Percentiles rank a stretch among this genome's conserved stretches.
These are phyloP conservation scores for Vultur gryphus DNA, from an alignment of 2,797 vertebrate genomes.

Conservation along the genomic window DNA sequence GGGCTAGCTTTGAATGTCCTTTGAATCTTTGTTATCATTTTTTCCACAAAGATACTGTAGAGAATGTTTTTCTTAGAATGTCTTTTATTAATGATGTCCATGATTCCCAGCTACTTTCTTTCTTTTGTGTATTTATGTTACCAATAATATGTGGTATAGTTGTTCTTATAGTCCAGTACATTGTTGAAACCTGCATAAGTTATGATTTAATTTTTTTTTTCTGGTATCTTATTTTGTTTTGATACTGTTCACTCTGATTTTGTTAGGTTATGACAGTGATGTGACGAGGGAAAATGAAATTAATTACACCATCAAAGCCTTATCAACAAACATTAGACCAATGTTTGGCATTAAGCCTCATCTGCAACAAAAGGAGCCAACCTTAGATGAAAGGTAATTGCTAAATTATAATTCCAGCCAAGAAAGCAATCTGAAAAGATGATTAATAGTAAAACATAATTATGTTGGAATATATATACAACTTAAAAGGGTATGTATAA, in stretches of 20 bases:
- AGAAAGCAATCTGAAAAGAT: slow-evolving; percentile 2
- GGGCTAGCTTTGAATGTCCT: background rate
- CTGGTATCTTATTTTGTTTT: background rate
- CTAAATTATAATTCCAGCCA: background rate
- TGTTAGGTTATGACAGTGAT: slow-evolving; percentile 95
- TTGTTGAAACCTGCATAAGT: background rate
- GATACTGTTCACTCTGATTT: background rate
- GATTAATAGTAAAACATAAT: background rate
- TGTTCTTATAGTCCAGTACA: background rate
- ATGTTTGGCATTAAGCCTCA: slow-evolving; percentile 97
- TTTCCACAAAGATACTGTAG: background rate
- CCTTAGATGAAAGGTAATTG: slow-evolving; percentile 92
- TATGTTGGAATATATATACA: background rate
- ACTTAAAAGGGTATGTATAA: background rate
- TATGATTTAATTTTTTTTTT: background rate
- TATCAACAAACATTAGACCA: slow-evolving; percentile 93
- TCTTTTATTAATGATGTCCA: background rate
- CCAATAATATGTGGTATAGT: background rate
- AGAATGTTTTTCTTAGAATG: background rate
- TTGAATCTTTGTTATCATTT: background rate
- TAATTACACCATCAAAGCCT: slow-evolving; percentile 97
- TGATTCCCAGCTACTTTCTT: background rate
- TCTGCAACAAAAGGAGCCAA: slow-evolving; percentile 93
- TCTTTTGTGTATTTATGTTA: background rate
- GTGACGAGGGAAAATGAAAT: slow-evolving; percentile 96